Base-by-base conservation (phyloP, 2,888 invertebrate genomes). In the Cremastobaeus sp. region DNA sequence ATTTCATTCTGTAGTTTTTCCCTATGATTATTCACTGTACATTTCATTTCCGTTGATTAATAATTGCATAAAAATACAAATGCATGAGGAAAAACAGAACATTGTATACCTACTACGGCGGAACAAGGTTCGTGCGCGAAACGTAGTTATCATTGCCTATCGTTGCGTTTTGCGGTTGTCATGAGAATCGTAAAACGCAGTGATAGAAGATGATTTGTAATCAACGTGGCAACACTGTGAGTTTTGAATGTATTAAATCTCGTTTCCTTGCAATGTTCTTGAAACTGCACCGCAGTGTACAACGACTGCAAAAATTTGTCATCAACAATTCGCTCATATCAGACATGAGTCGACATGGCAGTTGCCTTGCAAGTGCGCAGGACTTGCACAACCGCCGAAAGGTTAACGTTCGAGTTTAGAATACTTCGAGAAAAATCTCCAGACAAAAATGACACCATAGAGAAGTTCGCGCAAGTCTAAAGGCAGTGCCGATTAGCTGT, bases 231-330 rank as follows among this genome's bases (percentile, higher is more conserved):
- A 69, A 69, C 69, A 54, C 60, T 69, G 69, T 60, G 39, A 39
- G 45, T 11, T 45, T 47, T 60, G 45, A 60, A 52, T 39, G 48
- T 57, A 54, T 35, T 35, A 39, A 60, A 65, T 65, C 54, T 57
- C 17, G 55, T 66, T 72, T 72, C 54, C 60, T 59, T 66, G 59
- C 55, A 18, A 55, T 54, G 72, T 66, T 66, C 66, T 66, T 66
- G 72, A 72, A 66, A 60, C 60, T 65, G 66, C 66, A 54, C 47
- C 17, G 43, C 9, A 21, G 57, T 66, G 50, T 28, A 35, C 15
- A 68, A 50, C 59, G 59, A 45, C 37, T 68, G 52, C 52, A 68
- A 68, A 59, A 59, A 41, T 52, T 37, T 15, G 9, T 52, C 45
- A 60, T 59, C 37, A 69, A 32, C 43, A 17, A 69, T 68, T 68